Base-by-base conservation (phyloP, 2,797 vertebrate species). In the Anas georgica region DNA sequence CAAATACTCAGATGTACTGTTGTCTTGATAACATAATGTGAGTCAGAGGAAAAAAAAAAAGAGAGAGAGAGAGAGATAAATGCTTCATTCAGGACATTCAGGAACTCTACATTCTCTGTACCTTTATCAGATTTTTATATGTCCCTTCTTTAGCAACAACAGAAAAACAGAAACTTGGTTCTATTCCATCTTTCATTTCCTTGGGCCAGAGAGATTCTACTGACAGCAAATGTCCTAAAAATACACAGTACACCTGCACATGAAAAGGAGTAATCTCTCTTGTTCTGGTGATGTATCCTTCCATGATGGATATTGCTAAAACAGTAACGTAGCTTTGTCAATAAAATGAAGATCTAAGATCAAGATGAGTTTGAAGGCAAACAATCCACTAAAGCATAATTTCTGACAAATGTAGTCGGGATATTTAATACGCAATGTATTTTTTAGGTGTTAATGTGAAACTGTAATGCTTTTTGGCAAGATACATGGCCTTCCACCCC, bases 371-470 rank as follows among this genome's bases (percentile, higher is more conserved):
- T 64, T 64, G 33, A 88, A 17, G 35, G 12, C 5, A 60, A 59
- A 25, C 0, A 0, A 54, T 33, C 5, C 43, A 62, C 41, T 7
- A 37, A 11, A n/a, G 62, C 3, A 3, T 43, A 35, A 16, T 46
- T 37, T 68, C 29, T 80, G 33, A n/a, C 2, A 21, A 43, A 2
- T 25, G 7, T 2, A 1, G 18, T 67, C 48, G 6, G 8, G 20
- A 25, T 10, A 29, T 0, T 60, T 46, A 77, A 11, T 5, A 43
- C 12, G 35, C 12, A 69, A 17, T 8, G 13, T 74, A 31, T 78
- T 67, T 16, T 46, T 81, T 31, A n/a, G 31, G 10, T 50, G 21
- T 52, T 55, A 46, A 7, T 6, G 4, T 22, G 20, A 83, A 68
- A 41, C 3, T 46, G 39, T 12, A 50, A 2, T 28, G 4, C 7